Base-by-base conservation (phyloP, 64 coral and sea anemone genomes). In the Actinia tenebrosa region DNA sequence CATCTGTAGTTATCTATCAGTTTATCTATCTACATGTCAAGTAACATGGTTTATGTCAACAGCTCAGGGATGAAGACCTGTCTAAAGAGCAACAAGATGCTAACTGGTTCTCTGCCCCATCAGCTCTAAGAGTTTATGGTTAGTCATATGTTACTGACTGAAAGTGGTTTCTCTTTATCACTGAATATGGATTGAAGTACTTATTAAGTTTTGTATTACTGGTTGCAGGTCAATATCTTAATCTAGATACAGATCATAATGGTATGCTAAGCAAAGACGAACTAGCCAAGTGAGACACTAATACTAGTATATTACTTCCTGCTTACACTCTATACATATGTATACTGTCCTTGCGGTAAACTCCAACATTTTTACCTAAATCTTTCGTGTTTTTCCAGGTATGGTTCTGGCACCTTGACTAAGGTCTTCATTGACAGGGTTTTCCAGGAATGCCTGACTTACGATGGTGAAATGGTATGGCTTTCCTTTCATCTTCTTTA, bases 201-300 rank as follows among this genome's bases (percentile, higher is more conserved):
- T 19, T n/a, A 82, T 83, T 5, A 17, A 16, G 44, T 8, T 30
- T 56, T 23, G 8, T 86, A 60, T 71, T 71, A 16, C 26, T 79
- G 90, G 14, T 50, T 84, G 0, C 80, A 99, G 97, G 97, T 3
- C 97, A 99, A 82, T 99, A 99, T 91, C 78, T 99, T 46, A 99
- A 95, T 69, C 87, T 99, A 79, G 97, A 99, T 84, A 99, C 93
- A 64, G 97, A 99, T 89, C 97, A 99, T 56, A 99, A 99, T 93
- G 97, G 97, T 6, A 99, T 99, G 97, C 83, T 99, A 46, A 99
- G 97, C 80, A 99, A 99, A 86, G 93, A 99, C 8, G 97, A 99
- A 83, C 83, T 99, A 56, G 93, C 90, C 86, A 99, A 93, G 97
- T 93, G 69, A 86, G 63, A 27, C 13, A 83, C 8, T 50, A 50